Base-by-base conservation (phyloP, 64 coral and sea anemone genomes). In the Pachyseris speciosa region DNA sequence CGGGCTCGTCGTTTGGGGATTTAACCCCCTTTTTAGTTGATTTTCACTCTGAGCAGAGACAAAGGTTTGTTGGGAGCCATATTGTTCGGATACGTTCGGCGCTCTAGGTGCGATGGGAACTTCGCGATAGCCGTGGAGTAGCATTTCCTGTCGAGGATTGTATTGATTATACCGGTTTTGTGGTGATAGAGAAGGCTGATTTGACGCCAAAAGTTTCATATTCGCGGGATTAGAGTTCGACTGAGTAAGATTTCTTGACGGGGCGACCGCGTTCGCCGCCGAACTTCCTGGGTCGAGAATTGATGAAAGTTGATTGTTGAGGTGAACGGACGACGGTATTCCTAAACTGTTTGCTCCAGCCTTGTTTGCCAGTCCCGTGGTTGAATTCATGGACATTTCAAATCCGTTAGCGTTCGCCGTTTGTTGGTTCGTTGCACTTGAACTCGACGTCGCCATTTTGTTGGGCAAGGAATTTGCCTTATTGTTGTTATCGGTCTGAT, bases 31-130 rank as follows among this genome's bases (percentile, higher is more conserved):
- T 84, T 84, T 92, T 38, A n/a, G 77, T 84, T 84, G 79, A 69
- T 80, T 79, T 73, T 92, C 89, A 65, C 83, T 92, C 41, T 47
- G 69, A 70, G 66, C 89, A 92, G 89, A 92, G 31, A 84, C 83
- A 67, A 84, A 92, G 69, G 79, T 83, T 92, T 92, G 89, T 84
- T 83, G 89, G 66, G 89, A 90, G 88, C 88, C 80, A 84, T 92
- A 92, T 92, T 92, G 89, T 84, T 92, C 89, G 27, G 78, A 40
- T 69, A 51, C 44, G 75, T 80, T 67, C 74, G 88, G 88, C 88
- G 75, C 88, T 74, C 78, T 77, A 92, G 78, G 89, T 58, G 83
- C 83, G 64, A 83, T 90, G 88, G 88, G 88, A 89, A 74, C 75
- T 74, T 66, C 74, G 12, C 63, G 88, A 92, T 45, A 92, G 37